A percentile compares a stretch with the other conserved stretches of the same genome.
These are phyloP conservation scores for Magallana gigas DNA, from an alignment of 1,140 invertebrate species.

Conservation along the genomic window DNA sequence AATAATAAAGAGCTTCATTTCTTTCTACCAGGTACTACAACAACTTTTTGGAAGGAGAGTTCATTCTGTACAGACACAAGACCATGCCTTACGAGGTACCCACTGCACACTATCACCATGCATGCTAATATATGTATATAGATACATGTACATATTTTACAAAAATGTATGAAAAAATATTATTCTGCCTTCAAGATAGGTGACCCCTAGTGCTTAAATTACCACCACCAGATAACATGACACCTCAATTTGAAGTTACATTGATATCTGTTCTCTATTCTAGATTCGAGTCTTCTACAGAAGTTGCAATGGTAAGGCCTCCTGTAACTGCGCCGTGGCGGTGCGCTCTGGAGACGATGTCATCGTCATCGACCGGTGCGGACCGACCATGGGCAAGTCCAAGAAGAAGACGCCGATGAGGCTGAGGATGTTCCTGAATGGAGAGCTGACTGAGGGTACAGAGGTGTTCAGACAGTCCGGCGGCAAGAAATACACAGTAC, in stretches of 20 bases:
- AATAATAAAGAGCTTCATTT: background rate
- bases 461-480: slow-evolving; percentile 54
- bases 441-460: slow-evolving; percentile 67
- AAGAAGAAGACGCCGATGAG: slow-evolving; percentile 46
- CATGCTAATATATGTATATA: too few relatives aligned
- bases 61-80: slow-evolving; percentile 74
- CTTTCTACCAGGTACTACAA: slow-evolving; percentile 70
- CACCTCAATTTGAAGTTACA: too few relatives aligned
- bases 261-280: background rate
- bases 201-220: too few relatives aligned
- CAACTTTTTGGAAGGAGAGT: slow-evolving; percentile 75
- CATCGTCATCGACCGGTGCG: slow-evolving; percentile 72
- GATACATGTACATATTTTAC: too few relatives aligned
- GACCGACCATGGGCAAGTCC: slow-evolving; percentile 43
- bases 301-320: slow-evolving; percentile 60
- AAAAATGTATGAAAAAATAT: too few relatives aligned
- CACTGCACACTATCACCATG: too few relatives aligned
- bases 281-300: slow-evolving; percentile 54
- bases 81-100: slow-evolving; percentile 69
- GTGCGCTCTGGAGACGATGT: slow-evolving; percentile 73
- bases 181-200: too few relatives aligned
- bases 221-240: too few relatives aligned
- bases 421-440: slow-evolving; percentile 63
- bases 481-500: slow-evolving; percentile 58
- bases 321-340: slow-evolving; percentile 73